These are phyloP conservation scores for Tinea pellionella DNA, from an alignment of 2,888 invertebrate species.

Conservation along the genomic window DNA sequence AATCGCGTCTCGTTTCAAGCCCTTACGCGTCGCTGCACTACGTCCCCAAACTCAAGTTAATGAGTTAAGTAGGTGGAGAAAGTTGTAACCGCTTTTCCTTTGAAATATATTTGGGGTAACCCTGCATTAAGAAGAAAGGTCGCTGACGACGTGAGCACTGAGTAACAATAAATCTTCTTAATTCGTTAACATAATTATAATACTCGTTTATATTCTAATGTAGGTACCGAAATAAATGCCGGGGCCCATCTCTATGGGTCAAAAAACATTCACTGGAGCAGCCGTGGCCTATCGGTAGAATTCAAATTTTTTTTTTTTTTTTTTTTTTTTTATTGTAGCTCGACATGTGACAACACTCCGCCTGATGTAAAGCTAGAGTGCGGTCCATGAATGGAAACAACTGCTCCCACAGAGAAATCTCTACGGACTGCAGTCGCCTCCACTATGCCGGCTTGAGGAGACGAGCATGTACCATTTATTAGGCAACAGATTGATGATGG, in stretches of 20 bases:
- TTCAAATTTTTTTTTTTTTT: no score
- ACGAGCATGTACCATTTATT: no score
- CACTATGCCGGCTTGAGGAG: no score
- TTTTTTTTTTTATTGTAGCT: no score
- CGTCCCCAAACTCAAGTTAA: constrained; percentile 36
- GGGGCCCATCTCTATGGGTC: neutral
- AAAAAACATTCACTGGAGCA: no score
- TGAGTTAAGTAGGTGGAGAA: constrained; percentile 40
- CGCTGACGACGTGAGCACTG: constrained; percentile 5
- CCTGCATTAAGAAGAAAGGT: constrained; percentile 19
- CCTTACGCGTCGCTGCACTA: constrained; percentile 49
- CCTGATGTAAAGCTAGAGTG: no score
- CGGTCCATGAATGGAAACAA: no score
- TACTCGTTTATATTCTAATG: neutral
- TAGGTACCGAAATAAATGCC: neutral
- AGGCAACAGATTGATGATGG: no score
- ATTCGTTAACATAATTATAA: neutral
- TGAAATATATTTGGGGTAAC: constrained; percentile 40
- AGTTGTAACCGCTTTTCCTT: constrained; percentile 36
- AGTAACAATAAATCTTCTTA: constrained; percentile 10
- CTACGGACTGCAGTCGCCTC: no score
- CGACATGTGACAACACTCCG: no score
- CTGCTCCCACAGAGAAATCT: no score
- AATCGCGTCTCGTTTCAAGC: constrained; percentile 40
- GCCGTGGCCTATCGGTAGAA: no score